Evolutionary conservation across 2,797 vertebrate species (phyloP).

Genomic region (Rhynchonycteris naso): DNA sequence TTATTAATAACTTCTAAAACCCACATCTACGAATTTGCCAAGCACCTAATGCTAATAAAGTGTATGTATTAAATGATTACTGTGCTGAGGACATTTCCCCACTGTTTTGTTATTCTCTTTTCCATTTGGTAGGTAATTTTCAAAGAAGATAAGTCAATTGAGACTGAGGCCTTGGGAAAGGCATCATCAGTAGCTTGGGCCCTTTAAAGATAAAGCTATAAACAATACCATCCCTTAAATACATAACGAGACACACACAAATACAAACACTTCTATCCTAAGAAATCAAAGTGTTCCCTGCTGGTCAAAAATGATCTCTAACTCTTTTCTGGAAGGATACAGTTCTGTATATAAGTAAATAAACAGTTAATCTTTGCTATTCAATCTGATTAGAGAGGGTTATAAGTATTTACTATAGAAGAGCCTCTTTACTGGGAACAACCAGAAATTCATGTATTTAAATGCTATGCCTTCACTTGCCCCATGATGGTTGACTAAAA

Average conservation of each 20-base stretch:
- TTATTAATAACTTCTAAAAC: not conserved
- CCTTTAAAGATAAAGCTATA: not conserved
- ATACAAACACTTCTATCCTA: not conserved
- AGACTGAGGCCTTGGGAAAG: not conserved
- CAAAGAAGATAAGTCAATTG: not conserved
- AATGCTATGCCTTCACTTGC: not conserved
- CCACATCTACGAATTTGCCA: not conserved
- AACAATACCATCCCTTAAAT: not conserved
- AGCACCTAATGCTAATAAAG: not conserved
- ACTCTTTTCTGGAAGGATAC: not conserved
- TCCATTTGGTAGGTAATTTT: conserved; percentile 3
- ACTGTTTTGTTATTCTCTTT: conserved; percentile 14
- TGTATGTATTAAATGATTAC: not conserved
- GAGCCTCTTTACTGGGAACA: not conserved
- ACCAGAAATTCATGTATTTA: not conserved
- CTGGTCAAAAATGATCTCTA: not conserved
- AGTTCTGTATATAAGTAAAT: not conserved
- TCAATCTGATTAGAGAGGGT: not conserved
- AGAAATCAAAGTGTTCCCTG: not conserved
- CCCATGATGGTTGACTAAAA: not conserved
- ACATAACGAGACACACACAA: not conserved
- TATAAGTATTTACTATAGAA: not conserved
- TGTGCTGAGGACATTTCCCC: not conserved
- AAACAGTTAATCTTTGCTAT: not conserved
- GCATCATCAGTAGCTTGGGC: no score